Conservation (phyloP, 2,888 invertebrate species). For the Microplitis manilae region DNA sequence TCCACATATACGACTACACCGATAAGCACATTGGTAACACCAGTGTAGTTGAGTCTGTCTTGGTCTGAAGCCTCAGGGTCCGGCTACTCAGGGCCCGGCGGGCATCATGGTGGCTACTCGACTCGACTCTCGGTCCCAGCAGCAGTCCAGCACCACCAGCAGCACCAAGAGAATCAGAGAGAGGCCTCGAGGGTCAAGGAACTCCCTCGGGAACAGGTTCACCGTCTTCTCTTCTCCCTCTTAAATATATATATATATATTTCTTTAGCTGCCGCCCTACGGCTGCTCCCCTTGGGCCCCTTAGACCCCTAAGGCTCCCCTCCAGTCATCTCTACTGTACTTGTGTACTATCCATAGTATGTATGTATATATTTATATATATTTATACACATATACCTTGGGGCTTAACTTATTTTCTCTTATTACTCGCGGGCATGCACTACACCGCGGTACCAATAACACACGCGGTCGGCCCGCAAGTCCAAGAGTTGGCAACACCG, state of each 20-base stretch:
- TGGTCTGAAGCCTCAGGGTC: conserved; percentile 18
- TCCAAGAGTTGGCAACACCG: conserved; percentile 40
- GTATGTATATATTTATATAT: conserved; percentile 13
- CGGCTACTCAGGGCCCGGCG: conserved; percentile 54
- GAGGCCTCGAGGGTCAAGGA: conserved; percentile 69
- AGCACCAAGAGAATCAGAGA: conserved; percentile 29
- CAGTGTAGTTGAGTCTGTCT: neutral
- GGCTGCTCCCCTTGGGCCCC: conserved; percentile 23
- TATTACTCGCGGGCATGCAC: conserved; percentile 59
- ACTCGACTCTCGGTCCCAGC: conserved; percentile 56
- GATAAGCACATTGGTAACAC: neutral
- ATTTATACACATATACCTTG: conserved; percentile 54
- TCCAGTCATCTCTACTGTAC: conserved; percentile 49
- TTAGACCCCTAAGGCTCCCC: conserved; percentile 54
- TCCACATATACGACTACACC: conserved; percentile 10
- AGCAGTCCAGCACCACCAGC: conserved; percentile 47
- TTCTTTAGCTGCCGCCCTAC: conserved; percentile 55
- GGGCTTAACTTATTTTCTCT: conserved; percentile 67
- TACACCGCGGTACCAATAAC: conserved; percentile 45
- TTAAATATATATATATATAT: conserved; percentile 21
- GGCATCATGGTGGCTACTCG: conserved; percentile 66
- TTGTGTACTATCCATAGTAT: neutral
- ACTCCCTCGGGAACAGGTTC: conserved; percentile 72
- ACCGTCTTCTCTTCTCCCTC: conserved; percentile 63
- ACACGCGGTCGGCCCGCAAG: conserved; percentile 51